Evolutionary conservation across 2,888 invertebrate genomes (phyloP), one percentile per base, ranked within the genome.

Genomic region (Noctuana brunneofusca): DNA sequence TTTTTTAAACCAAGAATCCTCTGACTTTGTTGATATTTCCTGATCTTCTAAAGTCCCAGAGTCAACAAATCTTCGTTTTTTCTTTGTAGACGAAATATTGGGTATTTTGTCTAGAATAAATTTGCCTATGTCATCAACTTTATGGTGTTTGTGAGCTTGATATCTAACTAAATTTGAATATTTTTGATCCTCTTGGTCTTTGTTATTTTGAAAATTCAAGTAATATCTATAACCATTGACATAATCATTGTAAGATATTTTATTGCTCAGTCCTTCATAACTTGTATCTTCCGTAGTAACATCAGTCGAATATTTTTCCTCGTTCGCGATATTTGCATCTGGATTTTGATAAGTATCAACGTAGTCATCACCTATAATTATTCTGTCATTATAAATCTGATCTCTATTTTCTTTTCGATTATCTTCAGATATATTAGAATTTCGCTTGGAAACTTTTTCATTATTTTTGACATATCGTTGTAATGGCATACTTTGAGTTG

Each of bases 41-140:
- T 81, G 81, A 63, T 86, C 81, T 54, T 86, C 84, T 27, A 77
- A 70, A 14, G 71, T 73, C 27, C 82, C 82, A 0, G 74, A 70
- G 16, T 85, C 81, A 20, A 86, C 84, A 35, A 81, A 80, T 63
- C 81, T 77, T 14, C 69, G 52, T 66, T 71, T 74, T 18, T 65
- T 63, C 11, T 68, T 64, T 16, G 67, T 68, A 3, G 68, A 27
- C 5, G 82, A 76, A 43, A 86, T 8, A 14, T 71, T 70, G 4
- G 89, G 89, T 65, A 89, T 71, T 72, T 87, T 89, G 30, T 80
- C 75, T 1, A 89, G 68, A 54, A 89, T 89, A 58, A 69, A 87
- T 66, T 89, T 89, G n/a, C 89, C 89, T 8, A 89, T 89, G 58
- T 89, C 89, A 38, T 89, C 84, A 3, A 89, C 89, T 12, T 73